These are phyloP conservation scores for Neoarius graeffei DNA, from an alignment of 2,113 vertebrate species.

Conservation along the genomic window DNA sequence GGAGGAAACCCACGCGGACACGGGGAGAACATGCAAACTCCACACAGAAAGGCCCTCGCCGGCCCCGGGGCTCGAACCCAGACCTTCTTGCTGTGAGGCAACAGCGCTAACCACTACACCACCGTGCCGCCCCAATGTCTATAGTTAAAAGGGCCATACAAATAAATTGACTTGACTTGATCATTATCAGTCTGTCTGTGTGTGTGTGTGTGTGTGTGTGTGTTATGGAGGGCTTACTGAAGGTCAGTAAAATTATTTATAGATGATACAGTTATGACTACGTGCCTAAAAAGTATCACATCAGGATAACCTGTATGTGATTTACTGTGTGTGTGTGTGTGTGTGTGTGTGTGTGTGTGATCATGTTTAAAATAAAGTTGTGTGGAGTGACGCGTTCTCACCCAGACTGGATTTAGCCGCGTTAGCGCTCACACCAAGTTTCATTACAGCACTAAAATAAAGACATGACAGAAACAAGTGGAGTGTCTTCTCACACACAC, in stretches of 20 bases:
- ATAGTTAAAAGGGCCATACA: too few species aligned
- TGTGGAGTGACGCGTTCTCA: slow-evolving; percentile 18
- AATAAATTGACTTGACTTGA: neutral
- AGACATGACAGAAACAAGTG: slow-evolving; percentile 20
- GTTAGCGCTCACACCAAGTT: neutral
- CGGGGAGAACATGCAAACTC: too few species aligned
- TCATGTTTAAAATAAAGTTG: slow-evolving; percentile 11
- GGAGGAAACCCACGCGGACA: too few species aligned
- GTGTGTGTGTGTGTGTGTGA: neutral
- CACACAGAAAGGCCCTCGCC: too few species aligned
- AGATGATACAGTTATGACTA: too few species aligned
- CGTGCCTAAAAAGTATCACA: too few species aligned
- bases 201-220: neutral
- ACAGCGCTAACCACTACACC: too few species aligned
- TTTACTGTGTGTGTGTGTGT: slow-evolving; percentile 6
- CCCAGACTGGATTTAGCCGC: slow-evolving; percentile 24
- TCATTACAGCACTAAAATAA: slow-evolving; percentile 23
- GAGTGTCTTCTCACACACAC: neutral
- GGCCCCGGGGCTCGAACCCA: too few species aligned
- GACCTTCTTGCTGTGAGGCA: too few species aligned
- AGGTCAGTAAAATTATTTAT: slow-evolving; percentile 12
- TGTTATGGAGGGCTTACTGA: neutral
- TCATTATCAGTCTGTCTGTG: neutral
- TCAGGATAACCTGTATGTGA: neutral
- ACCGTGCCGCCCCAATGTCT: too few species aligned